A percentile compares a stretch with the other conserved stretches of the same genome.
phyloP scores from a whole-genome alignment of 2,797 vertebrate genomes.

The Potorous gilbertii region DNA sequence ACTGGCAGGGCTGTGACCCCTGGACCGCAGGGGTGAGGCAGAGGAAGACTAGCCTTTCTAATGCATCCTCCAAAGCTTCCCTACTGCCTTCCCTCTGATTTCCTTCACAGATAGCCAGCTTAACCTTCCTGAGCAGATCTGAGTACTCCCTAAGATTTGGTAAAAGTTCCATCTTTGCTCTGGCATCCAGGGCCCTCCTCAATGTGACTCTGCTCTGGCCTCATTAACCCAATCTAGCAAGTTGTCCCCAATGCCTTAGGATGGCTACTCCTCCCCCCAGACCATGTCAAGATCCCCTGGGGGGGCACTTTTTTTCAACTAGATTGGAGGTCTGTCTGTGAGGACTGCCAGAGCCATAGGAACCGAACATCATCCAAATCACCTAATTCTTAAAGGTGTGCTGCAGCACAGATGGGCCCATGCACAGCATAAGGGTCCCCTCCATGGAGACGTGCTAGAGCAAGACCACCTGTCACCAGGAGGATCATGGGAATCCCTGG shows the following conservation, averaged over 20 bases:
- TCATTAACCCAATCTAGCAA: background rate
- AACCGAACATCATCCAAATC: no score
- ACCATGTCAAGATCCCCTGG: no score
- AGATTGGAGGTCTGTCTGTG: background rate
- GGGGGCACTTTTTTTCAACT: background rate
- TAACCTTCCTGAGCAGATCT: no score
- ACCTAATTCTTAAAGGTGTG: no score
- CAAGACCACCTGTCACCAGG: no score
- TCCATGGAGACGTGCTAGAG: no score
- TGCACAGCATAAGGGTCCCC: background rate
- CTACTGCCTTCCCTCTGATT: no score
- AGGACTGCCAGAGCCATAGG: background rate
- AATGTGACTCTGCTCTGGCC: background rate
- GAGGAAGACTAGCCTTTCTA: background rate
- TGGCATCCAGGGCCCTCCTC: background rate
- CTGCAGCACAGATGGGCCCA: background rate
- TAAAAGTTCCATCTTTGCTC: background rate
- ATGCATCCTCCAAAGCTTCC: background rate
- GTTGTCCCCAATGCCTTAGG: background rate
- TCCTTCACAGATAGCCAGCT: background rate
- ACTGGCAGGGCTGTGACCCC: no score
- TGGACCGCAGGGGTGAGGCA: background rate
- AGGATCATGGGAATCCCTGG: no score
- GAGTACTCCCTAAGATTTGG: background rate
- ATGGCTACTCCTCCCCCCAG: no score